Base-by-base conservation (phyloP, 2,888 invertebrate genomes). In the Halictus ligatus region DNA sequence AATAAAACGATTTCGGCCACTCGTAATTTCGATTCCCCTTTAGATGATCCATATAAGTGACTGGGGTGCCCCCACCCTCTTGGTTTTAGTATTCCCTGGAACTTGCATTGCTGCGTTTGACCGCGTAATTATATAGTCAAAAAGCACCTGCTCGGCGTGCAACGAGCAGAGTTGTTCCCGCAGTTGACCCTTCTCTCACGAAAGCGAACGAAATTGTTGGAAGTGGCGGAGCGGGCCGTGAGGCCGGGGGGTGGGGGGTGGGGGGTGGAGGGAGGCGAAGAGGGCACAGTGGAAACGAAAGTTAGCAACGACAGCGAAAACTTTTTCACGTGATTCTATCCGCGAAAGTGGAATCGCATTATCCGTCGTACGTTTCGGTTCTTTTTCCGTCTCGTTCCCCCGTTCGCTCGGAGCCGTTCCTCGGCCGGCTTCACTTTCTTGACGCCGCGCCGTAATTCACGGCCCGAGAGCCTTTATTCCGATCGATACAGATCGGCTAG, bases 321-420 rank as follows among this genome's bases (percentile, higher is more conserved):
- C 87, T 90, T 90, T 90, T 89, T 89, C 89, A 83, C 81, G 80
- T 81, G 87, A 83, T 89, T 83, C 89, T 79, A 84, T 88, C 82
- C 90, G 73, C 85, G 84, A 79, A 84, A 89, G 78, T 83, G 85
- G 85, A 91, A 91, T 91, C 87, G 85, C 90, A 91, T 91, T 91
- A 91, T 91, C 88, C 89, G 64, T 82, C 88, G 86, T 90, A 89
- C 86, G 85, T 88, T 90, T 88, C 79, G 78, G 78, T 75, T 72
- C 78, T 75, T 75, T 82, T 35, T 72, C 58, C 21, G 40, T 64
- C 69, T 25, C 60, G 35, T 35, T 43, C 67, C 64, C 58, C 18
- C 60, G 43, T 35, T 29, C 73, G n/a, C 10, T 35, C 74, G 54
- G n/a, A 58, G 29, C 46, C 64, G 35, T 78, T 64, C 69, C 75